Conservation (phyloP, 2,113 vertebrate genomes). For the Natator depressus region DNA sequence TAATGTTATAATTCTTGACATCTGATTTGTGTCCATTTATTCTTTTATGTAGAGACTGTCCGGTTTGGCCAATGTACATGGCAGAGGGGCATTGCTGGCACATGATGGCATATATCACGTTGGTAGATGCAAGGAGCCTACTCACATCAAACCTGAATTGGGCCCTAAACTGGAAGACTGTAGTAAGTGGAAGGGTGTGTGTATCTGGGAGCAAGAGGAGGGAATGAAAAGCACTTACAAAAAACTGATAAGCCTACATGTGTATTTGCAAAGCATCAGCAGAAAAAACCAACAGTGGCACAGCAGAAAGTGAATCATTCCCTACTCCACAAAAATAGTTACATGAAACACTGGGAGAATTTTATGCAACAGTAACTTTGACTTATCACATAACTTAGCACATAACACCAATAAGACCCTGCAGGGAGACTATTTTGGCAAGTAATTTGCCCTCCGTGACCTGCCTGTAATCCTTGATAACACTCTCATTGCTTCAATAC, state of each 20-base stretch:
- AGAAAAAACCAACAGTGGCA: not conserved
- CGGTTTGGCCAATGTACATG: no score
- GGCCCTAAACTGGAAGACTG: not conserved
- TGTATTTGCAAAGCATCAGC: not conserved
- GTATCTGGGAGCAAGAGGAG: not conserved
- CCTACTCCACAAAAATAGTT: not conserved
- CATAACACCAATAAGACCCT: conserved; percentile 46
- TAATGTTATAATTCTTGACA: no score
- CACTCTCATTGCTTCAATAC: conserved; percentile 31
- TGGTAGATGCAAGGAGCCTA: not conserved
- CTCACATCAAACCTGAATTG: not conserved
- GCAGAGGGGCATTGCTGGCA: no score
- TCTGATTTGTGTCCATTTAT: no score
- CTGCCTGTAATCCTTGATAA: conserved; percentile 58
- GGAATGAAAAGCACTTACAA: not conserved
- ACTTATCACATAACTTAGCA: conserved; percentile 65
- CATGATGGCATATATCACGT: no score
- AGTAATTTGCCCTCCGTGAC: conserved; percentile 69
- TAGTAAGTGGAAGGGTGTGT: fast-evolving
- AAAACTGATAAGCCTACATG: fast-evolving
- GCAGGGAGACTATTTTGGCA: conserved; percentile 65
- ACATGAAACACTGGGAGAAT: conserved; percentile 31
- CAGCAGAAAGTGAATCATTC: not conserved
- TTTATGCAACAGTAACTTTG: conserved; percentile 69
- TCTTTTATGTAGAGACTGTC: no score